These are phyloP conservation scores for Nycticorax nycticorax DNA, from an alignment of 2,113 vertebrate genomes.

Conservation along the genomic window DNA sequence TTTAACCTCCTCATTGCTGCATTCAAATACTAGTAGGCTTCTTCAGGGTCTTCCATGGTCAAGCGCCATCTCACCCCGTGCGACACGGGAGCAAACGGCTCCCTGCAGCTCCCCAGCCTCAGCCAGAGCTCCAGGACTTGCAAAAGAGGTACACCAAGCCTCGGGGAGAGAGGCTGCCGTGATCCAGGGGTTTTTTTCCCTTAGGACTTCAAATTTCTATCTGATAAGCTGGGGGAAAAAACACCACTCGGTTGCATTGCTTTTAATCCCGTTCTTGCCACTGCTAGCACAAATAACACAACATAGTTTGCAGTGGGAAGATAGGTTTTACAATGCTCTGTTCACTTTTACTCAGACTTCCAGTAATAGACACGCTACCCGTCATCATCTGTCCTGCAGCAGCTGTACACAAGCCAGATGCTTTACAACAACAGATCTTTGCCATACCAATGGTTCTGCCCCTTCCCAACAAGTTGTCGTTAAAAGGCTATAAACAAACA, in stretches of 20 bases:
- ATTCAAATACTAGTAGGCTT: neutral
- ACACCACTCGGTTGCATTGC: accelerated
- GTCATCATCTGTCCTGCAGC: neutral
- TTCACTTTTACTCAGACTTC: neutral
- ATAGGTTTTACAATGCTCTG: neutral
- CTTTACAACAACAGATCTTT: neutral
- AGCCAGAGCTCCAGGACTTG: neutral
- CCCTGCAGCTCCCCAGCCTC: neutral
- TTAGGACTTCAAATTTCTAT: neutral
- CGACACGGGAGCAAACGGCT: neutral
- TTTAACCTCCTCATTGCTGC: neutral
- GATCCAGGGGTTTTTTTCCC: neutral
- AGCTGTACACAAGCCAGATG: neutral
- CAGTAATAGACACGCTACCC: neutral
- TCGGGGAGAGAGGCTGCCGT: accelerated
- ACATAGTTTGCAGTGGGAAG: neutral
- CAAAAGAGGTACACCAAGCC: neutral
- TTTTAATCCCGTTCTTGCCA: neutral
- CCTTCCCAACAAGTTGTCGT: neutral
- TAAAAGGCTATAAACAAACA: neutral
- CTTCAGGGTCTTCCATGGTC: neutral
- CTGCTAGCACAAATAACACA: neutral
- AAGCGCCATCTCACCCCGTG: neutral
- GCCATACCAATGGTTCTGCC: neutral
- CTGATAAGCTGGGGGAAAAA: neutral